These are phyloP conservation scores for Aphrocallistes beatrix DNA, from an alignment of 37 sponge, comb jelly and placozoan species.

Conservation along the genomic window DNA sequence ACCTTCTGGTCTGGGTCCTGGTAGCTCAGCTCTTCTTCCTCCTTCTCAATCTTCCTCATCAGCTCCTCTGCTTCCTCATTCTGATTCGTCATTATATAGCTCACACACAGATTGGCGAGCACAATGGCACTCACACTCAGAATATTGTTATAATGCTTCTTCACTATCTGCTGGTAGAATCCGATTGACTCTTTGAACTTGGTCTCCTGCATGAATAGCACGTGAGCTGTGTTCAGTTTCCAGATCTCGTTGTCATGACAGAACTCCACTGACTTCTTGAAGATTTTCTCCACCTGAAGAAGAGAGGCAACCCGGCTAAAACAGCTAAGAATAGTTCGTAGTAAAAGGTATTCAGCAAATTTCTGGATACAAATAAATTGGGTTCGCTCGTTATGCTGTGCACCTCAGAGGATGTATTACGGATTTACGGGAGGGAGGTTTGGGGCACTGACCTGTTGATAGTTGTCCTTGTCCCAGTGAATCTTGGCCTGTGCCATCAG, in stretches of 20 bases:
- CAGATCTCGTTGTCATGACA: slow-evolving; percentile 88
- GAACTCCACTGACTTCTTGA: slow-evolving; percentile 91
- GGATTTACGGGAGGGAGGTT: too few species aligned
- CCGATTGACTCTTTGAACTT: slow-evolving; percentile 91
- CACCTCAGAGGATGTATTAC: too few species aligned
- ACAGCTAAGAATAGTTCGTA: neutral
- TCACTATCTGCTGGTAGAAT: slow-evolving; percentile 94
- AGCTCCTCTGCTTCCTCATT: slow-evolving; percentile 93
- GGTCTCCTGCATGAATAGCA: slow-evolving; percentile 95
- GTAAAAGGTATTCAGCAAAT: too few species aligned
- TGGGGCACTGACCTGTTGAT: slow-evolving; percentile 54
- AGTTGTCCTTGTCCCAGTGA: slow-evolving; percentile 88
- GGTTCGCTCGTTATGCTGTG: too few species aligned
- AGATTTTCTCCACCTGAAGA: slow-evolving; percentile 37
- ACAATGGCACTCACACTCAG: slow-evolving; percentile 86
- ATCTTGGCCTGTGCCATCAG: slow-evolving; percentile 97
- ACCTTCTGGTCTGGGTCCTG: slow-evolving; percentile 92
- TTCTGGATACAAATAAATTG: too few species aligned
- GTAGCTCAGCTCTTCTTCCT: slow-evolving; percentile 87
- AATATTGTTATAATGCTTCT: slow-evolving; percentile 80
- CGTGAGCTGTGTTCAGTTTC: slow-evolving; percentile 96
- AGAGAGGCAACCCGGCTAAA: neutral
- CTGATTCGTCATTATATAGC: slow-evolving; percentile 96
- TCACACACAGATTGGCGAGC: slow-evolving; percentile 94
- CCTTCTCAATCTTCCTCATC: slow-evolving; percentile 98